phyloP scores from a whole-genome alignment of 2,797 vertebrate genomes.

The Anguilla obscura region DNA sequence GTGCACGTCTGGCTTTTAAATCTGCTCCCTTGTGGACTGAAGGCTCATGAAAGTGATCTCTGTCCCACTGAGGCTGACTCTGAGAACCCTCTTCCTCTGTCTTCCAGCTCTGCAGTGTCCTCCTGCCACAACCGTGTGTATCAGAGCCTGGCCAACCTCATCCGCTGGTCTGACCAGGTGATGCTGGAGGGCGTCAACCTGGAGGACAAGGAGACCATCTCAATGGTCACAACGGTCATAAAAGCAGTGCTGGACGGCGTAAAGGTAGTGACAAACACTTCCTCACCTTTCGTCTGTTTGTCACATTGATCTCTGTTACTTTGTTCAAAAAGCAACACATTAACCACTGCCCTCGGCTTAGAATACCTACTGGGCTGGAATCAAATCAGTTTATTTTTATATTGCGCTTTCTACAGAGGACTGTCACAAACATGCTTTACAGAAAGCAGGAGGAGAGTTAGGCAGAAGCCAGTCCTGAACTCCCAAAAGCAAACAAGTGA shows the following conservation, averaged over 20 bases:
- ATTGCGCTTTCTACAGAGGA: no score
- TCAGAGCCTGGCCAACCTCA: conserved; percentile 96
- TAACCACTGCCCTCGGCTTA: background rate
- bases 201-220: conserved; percentile 93
- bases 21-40: background rate
- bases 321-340: background rate
- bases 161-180: conserved; percentile 97
- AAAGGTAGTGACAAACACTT: conserved; percentile 74
- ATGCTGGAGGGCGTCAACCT: conserved; percentile 95
- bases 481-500: no score
- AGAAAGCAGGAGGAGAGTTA: no score
- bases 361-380: background rate
- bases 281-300: background rate
- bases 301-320: background rate
- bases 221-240: conserved; percentile 89
- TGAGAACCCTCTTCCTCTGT: conserved; percentile 20
- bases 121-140: conserved; percentile 96
- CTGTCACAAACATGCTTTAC: no score
- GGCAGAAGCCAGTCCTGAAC: no score
- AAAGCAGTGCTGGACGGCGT: conserved; percentile 97
- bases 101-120: conserved; percentile 85
- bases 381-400: no score
- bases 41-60: background rate
- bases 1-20: background rate
- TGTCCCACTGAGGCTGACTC: no score